These are phyloP conservation scores for Calliphora vicina DNA, from an alignment of 1,140 invertebrate species.

Conservation along the genomic window DNA sequence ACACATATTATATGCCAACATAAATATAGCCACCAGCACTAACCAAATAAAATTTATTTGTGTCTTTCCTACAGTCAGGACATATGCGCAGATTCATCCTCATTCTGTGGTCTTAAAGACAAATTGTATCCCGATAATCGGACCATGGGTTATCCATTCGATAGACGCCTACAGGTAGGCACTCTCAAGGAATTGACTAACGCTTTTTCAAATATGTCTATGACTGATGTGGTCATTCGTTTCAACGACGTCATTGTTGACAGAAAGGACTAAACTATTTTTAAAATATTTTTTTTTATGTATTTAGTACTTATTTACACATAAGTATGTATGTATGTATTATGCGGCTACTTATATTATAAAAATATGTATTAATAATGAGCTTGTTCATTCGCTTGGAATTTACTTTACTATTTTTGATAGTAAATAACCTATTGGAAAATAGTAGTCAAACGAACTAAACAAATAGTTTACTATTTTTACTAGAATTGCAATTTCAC, in stretches of 20 bases:
- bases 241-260: constrained; percentile 52
- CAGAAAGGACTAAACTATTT: constrained; percentile 26
- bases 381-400: too few species aligned
- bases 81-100: constrained; percentile 70
- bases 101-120: constrained; percentile 75
- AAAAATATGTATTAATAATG: too few species aligned
- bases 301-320: too few species aligned
- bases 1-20: not conserved
- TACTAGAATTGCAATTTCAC: too few species aligned
- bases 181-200: constrained; percentile 67
- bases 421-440: too few species aligned
- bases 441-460: too few species aligned
- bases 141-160: constrained; percentile 78
- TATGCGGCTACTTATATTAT: too few species aligned
- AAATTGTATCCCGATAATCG: constrained; percentile 72
- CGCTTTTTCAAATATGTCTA: constrained; percentile 67
- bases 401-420: too few species aligned
- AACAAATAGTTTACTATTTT: too few species aligned
- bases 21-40: not conserved
- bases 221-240: constrained; percentile 66
- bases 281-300: too few species aligned
- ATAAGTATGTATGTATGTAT: too few species aligned
- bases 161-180: constrained; percentile 67
- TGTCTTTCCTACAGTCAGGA: constrained; percentile 42
- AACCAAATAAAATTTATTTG: not conserved